A percentile compares a stretch with the other conserved stretches of the same genome.
phyloP scores from a whole-genome alignment of 2,888 invertebrate genomes.

The Noctua janthina region DNA sequence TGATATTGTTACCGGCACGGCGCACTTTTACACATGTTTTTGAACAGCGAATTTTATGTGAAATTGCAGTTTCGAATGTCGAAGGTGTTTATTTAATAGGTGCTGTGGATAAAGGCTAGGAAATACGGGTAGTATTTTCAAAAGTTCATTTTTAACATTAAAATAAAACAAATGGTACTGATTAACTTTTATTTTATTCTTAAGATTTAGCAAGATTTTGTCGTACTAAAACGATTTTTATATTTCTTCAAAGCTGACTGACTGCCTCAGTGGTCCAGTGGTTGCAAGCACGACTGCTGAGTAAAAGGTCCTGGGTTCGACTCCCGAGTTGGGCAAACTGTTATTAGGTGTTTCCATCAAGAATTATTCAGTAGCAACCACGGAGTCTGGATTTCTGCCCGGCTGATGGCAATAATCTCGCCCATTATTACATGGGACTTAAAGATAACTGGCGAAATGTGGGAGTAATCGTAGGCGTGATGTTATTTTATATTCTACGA shows the following conservation, averaged over 20 bases:
- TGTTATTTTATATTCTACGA: too few relatives aligned
- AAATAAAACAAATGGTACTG: neutral
- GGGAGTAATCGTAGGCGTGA: too few relatives aligned
- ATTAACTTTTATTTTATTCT: neutral
- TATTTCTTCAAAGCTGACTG: neutral
- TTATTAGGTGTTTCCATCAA: too few relatives aligned
- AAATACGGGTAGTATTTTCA: neutral
- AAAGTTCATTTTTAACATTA: neutral
- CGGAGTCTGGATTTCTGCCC: too few relatives aligned
- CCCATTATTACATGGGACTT: too few relatives aligned
- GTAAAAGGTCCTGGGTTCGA: too few relatives aligned
- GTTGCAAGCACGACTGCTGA: too few relatives aligned
- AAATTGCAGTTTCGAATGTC: conserved; percentile 24
- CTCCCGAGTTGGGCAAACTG: too few relatives aligned
- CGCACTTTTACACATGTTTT: conserved; percentile 43
- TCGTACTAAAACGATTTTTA: neutral
- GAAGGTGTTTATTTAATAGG: neutral
- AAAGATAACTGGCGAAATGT: too few relatives aligned
- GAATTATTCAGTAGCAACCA: too few relatives aligned
- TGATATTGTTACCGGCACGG: conserved; percentile 41
- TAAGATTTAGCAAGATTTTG: neutral
- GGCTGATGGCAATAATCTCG: too few relatives aligned
- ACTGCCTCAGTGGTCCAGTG: too few relatives aligned
- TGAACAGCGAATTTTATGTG: conserved; percentile 34
- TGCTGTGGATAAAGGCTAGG: neutral